These are phyloP conservation scores for Campylorhamphus procurvoides DNA, from an alignment of 2,113 vertebrate genomes.

Conservation along the genomic window DNA sequence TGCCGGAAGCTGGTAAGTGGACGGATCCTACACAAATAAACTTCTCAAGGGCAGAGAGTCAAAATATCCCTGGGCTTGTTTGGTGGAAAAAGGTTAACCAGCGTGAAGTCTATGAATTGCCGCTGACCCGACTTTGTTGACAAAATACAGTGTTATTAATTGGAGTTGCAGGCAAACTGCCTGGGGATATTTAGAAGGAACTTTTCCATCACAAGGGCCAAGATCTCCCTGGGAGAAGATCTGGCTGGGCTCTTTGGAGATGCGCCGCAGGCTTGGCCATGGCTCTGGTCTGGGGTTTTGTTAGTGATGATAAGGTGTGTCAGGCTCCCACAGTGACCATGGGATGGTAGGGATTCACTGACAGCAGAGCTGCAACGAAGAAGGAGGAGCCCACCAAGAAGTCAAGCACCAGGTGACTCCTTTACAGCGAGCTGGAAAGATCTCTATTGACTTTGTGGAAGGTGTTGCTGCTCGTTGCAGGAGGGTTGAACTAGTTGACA, in stretches of 20 bases:
- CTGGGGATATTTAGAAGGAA: background rate
- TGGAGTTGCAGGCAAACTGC: background rate
- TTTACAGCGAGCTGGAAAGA: background rate
- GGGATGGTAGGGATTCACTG: accelerated
- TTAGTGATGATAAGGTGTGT: background rate
- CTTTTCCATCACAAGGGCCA: background rate
- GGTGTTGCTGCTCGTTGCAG: background rate
- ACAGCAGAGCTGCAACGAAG: background rate
- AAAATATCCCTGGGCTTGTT: constrained; percentile 31
- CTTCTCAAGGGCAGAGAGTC: constrained; percentile 23
- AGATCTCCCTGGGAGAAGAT: background rate
- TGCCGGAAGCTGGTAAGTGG: constrained; percentile 5
- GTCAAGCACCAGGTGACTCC: background rate
- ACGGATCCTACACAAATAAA: constrained; percentile 22
- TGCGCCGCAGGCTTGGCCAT: background rate
- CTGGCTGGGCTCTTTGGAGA: background rate
- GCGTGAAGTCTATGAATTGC: background rate
- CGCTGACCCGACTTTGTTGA: background rate
- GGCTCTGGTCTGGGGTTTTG: background rate
- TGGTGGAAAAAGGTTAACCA: constrained; percentile 46
- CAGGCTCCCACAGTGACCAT: background rate
- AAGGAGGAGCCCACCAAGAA: background rate
- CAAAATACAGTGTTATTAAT: constrained; percentile 5
- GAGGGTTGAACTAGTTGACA: too few relatives aligned
- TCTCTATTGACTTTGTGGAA: background rate